phyloP scores from a whole-genome alignment of 2,797 vertebrate species.

The Scyliorhinus canicula region DNA sequence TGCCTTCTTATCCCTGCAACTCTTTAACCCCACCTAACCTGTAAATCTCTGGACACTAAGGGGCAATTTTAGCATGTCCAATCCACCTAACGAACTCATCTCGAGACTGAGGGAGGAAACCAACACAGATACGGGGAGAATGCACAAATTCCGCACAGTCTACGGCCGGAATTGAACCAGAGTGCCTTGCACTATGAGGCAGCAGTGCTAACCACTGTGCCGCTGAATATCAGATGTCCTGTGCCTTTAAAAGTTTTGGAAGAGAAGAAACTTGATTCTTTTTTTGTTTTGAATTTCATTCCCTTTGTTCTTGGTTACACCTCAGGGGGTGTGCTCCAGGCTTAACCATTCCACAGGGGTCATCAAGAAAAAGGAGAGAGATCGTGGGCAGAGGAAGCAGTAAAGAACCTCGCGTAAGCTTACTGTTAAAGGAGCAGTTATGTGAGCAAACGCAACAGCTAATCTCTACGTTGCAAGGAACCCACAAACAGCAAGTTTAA shows the following conservation, averaged over 20 bases:
- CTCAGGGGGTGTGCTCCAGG: neutral
- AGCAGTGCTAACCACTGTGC: too few species aligned
- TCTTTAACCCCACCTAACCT: too few species aligned
- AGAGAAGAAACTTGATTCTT: neutral
- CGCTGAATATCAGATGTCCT: neutral
- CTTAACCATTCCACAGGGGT: neutral
- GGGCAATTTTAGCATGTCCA: too few species aligned
- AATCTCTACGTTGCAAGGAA: neutral
- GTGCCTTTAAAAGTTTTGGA: neutral
- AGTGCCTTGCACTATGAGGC: too few species aligned
- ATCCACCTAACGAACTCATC: too few species aligned
- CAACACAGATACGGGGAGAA: too few species aligned
- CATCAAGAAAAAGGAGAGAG: neutral
- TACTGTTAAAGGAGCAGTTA: neutral
- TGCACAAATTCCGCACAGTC: too few species aligned
- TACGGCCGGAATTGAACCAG: too few species aligned
- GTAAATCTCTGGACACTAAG: too few species aligned
- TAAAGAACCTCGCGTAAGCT: neutral
- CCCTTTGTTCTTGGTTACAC: neutral
- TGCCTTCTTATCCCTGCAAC: too few species aligned
- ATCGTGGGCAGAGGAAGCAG: neutral
- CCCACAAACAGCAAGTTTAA: neutral
- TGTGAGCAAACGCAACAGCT: neutral
- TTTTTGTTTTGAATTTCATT: neutral
- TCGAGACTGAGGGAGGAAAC: too few species aligned